Percentiles rank a stretch among this genome's conserved stretches.
phyloP scores from a whole-genome alignment of 2,113 vertebrate genomes.

The Pelobates fuscus region DNA sequence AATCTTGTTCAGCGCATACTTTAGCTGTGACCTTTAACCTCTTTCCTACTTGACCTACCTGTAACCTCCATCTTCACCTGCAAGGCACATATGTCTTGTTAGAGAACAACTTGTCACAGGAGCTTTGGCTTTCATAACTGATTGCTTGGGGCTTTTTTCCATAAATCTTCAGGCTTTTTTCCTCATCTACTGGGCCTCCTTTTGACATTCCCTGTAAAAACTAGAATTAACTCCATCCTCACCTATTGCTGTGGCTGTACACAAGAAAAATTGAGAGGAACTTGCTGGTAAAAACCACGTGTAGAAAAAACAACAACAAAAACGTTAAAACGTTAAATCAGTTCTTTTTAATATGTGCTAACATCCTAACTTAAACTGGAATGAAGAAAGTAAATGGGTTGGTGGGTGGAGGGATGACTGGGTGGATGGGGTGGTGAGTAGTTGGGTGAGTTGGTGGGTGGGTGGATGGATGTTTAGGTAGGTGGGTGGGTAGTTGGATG shows the following conservation, averaged over 20 bases:
- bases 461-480: no score
- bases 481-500: no score
- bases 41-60: conserved; percentile 36
- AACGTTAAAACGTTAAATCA: no score
- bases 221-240: conserved; percentile 12
- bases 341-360: no score
- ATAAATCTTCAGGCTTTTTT: conserved; percentile 43
- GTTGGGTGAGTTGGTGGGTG: no score
- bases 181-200: conserved; percentile 21
- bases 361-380: no score
- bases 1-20: conserved; percentile 6
- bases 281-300: background rate
- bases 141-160: conserved; percentile 45
- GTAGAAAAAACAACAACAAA: no score
- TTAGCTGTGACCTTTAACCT: conserved; percentile 31
- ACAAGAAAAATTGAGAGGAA: background rate
- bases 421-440: no score
- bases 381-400: no score
- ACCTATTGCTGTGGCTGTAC: background rate
- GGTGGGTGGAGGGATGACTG: no score
- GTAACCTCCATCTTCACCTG: conserved; percentile 40
- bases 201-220: conserved; percentile 34
- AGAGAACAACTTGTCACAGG: conserved; percentile 33
- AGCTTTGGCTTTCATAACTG: conserved; percentile 39
- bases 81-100: conserved; percentile 24